phyloP scores from a whole-genome alignment of 2,888 invertebrate species.

The Netelia inedita region DNA sequence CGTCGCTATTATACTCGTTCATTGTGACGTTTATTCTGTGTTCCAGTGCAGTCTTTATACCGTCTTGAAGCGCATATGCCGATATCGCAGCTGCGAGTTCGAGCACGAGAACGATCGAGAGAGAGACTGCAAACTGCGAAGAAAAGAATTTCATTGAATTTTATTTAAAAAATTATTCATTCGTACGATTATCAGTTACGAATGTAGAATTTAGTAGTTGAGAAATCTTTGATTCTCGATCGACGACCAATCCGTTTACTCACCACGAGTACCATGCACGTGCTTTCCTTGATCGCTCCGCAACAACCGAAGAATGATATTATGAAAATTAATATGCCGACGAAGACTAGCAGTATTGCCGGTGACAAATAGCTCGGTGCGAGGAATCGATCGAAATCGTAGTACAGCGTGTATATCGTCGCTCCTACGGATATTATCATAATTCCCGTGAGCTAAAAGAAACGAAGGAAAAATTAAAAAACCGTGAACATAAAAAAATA shows the following conservation, averaged over 20 bases:
- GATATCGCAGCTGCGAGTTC: conserved; percentile 88
- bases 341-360: conserved; percentile 90
- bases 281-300: conserved; percentile 93
- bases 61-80: conserved; percentile 86
- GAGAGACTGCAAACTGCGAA: conserved; percentile 86
- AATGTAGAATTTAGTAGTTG: neutral
- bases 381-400: conserved; percentile 88
- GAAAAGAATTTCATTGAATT: conserved; percentile 1
- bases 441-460: conserved; percentile 89
- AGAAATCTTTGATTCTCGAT: neutral
- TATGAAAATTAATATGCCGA: conserved; percentile 91
- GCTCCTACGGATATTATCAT: conserved; percentile 89
- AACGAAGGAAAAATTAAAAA: neutral
- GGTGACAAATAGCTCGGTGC: conserved; percentile 89
- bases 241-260: conserved; percentile 59
- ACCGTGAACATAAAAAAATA: neutral
- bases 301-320: conserved; percentile 93
- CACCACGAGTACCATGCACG: conserved; percentile 89
- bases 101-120: conserved; percentile 87
- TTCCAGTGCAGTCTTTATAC: conserved; percentile 84
- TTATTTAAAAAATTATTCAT: too few species aligned
- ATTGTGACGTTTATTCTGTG: conserved; percentile 86
- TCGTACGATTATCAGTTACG: neutral
- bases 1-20: conserved; percentile 80
- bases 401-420: conserved; percentile 87